These are phyloP conservation scores for Callopanchax toddi DNA, from an alignment of 2,113 vertebrate species.

Conservation along the genomic window DNA sequence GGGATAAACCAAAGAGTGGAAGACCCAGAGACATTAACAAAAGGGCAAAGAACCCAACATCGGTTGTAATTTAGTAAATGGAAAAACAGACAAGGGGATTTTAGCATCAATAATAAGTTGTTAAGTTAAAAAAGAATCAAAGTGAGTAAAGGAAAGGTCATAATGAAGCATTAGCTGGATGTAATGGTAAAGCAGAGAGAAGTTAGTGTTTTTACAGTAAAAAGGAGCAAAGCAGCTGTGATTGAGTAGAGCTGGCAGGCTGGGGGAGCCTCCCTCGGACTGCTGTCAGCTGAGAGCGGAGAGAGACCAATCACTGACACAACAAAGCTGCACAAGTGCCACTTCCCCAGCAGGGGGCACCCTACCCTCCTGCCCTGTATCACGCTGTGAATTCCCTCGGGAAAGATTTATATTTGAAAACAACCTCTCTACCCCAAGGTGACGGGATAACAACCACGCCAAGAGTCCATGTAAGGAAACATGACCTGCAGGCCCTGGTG, in stretches of 20 bases:
- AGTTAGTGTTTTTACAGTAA: conserved; percentile 44
- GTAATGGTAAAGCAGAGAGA: conserved; percentile 25
- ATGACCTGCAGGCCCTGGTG: conserved; percentile 56
- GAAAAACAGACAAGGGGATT: too few relatives aligned
- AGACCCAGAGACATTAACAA: conserved; percentile 28
- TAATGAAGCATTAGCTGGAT: conserved; percentile 28
- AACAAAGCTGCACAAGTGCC: conserved; percentile 69
- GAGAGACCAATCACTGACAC: conserved; percentile 80
- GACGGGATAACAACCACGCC: conserved; percentile 73
- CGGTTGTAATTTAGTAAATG: too few relatives aligned
- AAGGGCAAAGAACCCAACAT: conserved; percentile 2
- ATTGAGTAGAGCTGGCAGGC: conserved; percentile 87
- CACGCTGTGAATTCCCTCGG: conserved; percentile 62
- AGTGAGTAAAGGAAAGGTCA: conserved; percentile 20
- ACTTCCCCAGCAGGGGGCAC: conserved; percentile 84
- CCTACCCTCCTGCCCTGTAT: conserved; percentile 64
- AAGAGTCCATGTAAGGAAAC: conserved; percentile 65
- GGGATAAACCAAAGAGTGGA: conserved; percentile 35
- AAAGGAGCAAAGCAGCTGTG: conserved; percentile 59
- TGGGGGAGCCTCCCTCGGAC: conserved; percentile 78
- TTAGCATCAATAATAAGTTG: not conserved
- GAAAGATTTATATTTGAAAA: conserved; percentile 76
- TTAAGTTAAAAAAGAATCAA: not conserved
- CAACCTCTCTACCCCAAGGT: conserved; percentile 69
- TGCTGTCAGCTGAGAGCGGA: conserved; percentile 79